phyloP scores from a whole-genome alignment of 2,888 invertebrate genomes.

The Gari tellinella region DNA sequence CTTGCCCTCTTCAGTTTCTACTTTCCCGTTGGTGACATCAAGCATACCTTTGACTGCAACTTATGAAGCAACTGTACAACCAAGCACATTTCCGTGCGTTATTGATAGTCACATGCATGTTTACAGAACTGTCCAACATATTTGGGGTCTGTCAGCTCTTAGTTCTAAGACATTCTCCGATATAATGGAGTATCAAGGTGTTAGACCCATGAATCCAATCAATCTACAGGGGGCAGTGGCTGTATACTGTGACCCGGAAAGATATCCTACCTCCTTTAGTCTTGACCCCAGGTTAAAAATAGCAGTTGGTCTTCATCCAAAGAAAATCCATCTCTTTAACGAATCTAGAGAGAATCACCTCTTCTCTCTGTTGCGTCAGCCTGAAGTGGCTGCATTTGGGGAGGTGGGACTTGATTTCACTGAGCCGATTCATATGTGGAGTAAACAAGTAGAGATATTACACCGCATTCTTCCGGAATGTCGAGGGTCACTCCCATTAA shows the following conservation, averaged over 20 bases:
- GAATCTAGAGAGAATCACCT: not conserved
- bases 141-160: not conserved
- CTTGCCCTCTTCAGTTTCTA: too few species aligned
- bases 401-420: slow-evolving; percentile 1
- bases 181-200: not conserved
- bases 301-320: slow-evolving; percentile 2
- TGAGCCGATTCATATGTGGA: not conserved
- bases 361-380: not conserved
- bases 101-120: slow-evolving; percentile 9
- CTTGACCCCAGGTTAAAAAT: not conserved
- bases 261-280: not conserved
- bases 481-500: not conserved
- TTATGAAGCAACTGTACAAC: not conserved
- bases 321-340: not conserved
- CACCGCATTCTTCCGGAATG: not conserved
- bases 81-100: not conserved
- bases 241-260: not conserved
- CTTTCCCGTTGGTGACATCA: too few species aligned
- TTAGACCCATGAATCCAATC: not conserved
- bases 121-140: not conserved
- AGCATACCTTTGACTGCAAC: too few species aligned
- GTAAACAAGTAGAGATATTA: not conserved
- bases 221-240: not conserved
- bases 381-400: not conserved
- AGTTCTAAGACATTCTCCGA: not conserved